Percentiles rank a stretch among this genome's conserved stretches.
These are phyloP conservation scores for Megastigmus dorsalis DNA, from an alignment of 2,888 invertebrate species.

Conservation along the genomic window DNA sequence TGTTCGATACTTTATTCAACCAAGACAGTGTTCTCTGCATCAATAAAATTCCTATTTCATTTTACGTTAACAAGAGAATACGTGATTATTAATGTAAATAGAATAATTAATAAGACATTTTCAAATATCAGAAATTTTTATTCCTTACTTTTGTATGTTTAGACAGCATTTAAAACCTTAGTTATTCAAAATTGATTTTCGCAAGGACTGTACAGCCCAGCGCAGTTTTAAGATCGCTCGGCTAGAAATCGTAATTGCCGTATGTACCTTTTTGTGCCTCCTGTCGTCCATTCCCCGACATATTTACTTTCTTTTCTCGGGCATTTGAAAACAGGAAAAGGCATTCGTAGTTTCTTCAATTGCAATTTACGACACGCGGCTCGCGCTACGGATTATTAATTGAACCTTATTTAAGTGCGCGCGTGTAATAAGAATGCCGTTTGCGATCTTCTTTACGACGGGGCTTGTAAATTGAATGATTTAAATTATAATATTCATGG, in stretches of 20 bases:
- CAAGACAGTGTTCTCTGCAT: too few species aligned
- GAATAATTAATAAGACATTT: too few species aligned
- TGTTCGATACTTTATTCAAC: too few species aligned
- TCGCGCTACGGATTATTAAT: slow-evolving; percentile 28
- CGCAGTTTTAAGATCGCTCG: neutral
- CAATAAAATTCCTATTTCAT: too few species aligned
- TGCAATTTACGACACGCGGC: slow-evolving; percentile 32
- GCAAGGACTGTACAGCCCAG: neutral
- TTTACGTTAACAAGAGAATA: too few species aligned
- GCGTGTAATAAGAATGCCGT: slow-evolving; percentile 14
- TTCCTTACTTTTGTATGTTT: too few species aligned
- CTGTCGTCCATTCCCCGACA: neutral
- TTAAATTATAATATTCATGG: slow-evolving; percentile 41
- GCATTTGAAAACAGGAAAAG: neutral
- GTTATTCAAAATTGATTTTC: too few species aligned
- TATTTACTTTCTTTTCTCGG: neutral
- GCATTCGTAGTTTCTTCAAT: slow-evolving; percentile 16
- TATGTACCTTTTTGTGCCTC: neutral
- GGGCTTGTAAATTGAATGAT: slow-evolving; percentile 35
- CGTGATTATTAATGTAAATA: too few species aligned
- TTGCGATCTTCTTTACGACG: slow-evolving; percentile 33
- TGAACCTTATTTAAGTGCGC: slow-evolving; percentile 28
- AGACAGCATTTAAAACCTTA: too few species aligned
- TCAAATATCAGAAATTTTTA: too few species aligned
- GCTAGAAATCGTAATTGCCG: neutral